Evolutionary conservation across 2,797 vertebrate species (phyloP).

Genomic region (Falco peregrinus): DNA sequence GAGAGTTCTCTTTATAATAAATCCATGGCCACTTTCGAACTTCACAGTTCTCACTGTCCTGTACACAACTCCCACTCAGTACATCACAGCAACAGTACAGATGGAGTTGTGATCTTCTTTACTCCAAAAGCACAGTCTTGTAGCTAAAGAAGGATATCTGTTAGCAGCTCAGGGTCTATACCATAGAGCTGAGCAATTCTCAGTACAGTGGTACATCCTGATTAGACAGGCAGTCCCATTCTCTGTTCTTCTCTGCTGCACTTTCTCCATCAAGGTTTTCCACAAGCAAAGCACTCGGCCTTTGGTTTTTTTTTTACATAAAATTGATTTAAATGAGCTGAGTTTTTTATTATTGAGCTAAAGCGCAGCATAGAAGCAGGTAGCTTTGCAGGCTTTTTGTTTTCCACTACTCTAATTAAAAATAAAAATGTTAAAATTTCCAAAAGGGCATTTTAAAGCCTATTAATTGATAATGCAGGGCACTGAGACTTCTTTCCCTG

Average conservation of each 20-base stretch:
- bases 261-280: not conserved
- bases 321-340: slow-evolving; percentile 10
- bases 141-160: slow-evolving; percentile 69
- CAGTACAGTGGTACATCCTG: not conserved
- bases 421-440: slow-evolving; percentile 3
- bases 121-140: slow-evolving; percentile 71
- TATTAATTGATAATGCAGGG: not conserved
- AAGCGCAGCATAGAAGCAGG: not conserved
- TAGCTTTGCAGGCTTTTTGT: not conserved
- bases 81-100: slow-evolving; percentile 69
- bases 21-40: slow-evolving; percentile 60
- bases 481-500: not conserved
- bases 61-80: slow-evolving; percentile 71
- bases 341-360: not conserved
- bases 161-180: slow-evolving; percentile 65
- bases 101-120: slow-evolving; percentile 71
- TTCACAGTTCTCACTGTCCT: slow-evolving; percentile 71
- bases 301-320: slow-evolving; percentile 31
- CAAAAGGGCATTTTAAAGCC: not conserved
- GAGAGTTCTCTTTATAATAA: slow-evolving; percentile 49
- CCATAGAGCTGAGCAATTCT: slow-evolving; percentile 62
- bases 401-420: slow-evolving; percentile 2
- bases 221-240: slow-evolving; percentile 2
- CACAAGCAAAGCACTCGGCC: not conserved
- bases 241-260: not conserved